phyloP scores from a whole-genome alignment of 2,113 vertebrate genomes.

The Pelmatolapia mariae region DNA sequence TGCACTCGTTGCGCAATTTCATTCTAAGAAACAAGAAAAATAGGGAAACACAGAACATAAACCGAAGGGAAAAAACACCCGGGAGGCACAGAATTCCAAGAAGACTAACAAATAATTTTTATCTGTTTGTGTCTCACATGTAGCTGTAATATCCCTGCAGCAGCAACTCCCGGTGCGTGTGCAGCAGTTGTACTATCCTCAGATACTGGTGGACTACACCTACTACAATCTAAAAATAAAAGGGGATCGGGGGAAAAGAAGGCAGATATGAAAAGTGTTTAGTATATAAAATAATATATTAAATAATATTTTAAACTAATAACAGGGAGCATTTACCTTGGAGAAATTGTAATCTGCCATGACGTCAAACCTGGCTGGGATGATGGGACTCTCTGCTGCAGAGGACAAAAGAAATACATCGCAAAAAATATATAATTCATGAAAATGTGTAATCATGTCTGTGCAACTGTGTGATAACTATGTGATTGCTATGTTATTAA shows the following conservation, averaged over 20 bases:
- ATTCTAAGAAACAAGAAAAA: slow-evolving; percentile 62
- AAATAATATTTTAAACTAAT: not conserved
- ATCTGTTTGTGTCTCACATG: slow-evolving; percentile 70
- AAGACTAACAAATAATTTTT: not conserved
- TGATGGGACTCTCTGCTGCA: slow-evolving; percentile 72
- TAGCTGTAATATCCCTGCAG: slow-evolving; percentile 81
- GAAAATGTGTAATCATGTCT: not conserved
- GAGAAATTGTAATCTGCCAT: slow-evolving; percentile 78
- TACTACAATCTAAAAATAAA: slow-evolving; percentile 68
- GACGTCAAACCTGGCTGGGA: slow-evolving; percentile 81
- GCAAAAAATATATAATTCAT: not conserved
- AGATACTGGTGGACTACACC: slow-evolving; percentile 82
- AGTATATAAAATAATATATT: not conserved
- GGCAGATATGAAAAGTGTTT: not conserved
- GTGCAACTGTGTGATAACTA: not conserved
- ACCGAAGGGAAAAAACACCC: not conserved
- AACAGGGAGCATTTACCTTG: slow-evolving; percentile 70
- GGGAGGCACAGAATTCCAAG: not conserved
- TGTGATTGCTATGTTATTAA: not conserved
- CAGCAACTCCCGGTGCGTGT: slow-evolving; percentile 71
- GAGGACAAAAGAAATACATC: not conserved
- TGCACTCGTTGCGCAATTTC: slow-evolving; percentile 65
- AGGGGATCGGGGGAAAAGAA: not conserved
- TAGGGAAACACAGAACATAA: not conserved
- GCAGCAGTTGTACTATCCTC: slow-evolving; percentile 67